Evolutionary conservation across 2,113 vertebrate genomes (phyloP).

Genomic region (Sceloporus undulatus): DNA sequence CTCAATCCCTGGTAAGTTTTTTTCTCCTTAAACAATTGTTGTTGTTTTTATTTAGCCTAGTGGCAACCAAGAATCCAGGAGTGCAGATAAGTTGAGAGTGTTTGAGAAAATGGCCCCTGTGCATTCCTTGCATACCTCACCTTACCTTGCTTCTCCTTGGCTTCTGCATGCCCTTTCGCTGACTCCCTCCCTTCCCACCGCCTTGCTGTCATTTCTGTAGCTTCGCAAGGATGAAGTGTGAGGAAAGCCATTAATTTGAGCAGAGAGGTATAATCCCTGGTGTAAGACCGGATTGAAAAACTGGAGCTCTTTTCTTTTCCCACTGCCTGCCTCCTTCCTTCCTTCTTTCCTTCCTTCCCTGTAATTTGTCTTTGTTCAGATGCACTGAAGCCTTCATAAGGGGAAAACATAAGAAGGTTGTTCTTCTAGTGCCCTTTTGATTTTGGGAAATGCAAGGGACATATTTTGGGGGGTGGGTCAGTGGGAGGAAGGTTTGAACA

Average conservation of each 20-base stretch:
- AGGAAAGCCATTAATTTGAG: conserved; percentile 57
- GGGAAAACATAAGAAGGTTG: conserved; percentile 54
- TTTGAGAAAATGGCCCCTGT: conserved; percentile 80
- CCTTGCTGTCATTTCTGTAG: conserved; percentile 39
- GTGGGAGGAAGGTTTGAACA: background rate
- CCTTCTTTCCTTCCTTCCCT: background rate
- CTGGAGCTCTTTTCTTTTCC: conserved; percentile 61
- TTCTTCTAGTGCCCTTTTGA: conserved; percentile 53
- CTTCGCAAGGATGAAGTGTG: conserved; percentile 51
- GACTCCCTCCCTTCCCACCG: background rate
- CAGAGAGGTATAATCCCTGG: conserved; percentile 54
- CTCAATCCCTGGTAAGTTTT: conserved; percentile 77
- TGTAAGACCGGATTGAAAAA: conserved; percentile 45
- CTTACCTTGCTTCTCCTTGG: conserved; percentile 69
- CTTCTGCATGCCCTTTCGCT: conserved; percentile 68
- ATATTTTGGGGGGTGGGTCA: conserved; percentile 42
- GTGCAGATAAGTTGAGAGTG: conserved; percentile 77
- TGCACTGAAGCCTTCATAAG: conserved; percentile 71
- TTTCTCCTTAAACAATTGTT: conserved; percentile 61
- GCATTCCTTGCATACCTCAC: conserved; percentile 79
- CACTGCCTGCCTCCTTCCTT: no score
- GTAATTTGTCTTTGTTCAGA: conserved; percentile 77
- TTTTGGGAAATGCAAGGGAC: conserved; percentile 56
- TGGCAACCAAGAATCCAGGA: conserved; percentile 67
- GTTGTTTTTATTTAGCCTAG: conserved; percentile 56